These are phyloP conservation scores for Conger conger DNA, from an alignment of 2,113 vertebrate species.

Conservation along the genomic window DNA sequence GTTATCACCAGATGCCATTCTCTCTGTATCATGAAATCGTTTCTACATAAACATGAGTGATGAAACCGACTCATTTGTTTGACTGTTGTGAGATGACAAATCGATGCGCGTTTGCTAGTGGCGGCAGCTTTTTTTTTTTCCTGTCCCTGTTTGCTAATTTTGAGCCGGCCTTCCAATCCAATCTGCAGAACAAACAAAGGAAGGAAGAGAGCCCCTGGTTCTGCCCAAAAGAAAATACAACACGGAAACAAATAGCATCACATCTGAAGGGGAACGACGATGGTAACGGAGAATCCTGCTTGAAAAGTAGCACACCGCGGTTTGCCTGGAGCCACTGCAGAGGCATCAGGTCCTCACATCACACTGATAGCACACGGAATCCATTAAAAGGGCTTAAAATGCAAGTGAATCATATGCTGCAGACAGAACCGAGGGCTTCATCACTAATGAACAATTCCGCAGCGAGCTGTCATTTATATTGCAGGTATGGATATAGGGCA, in stretches of 20 bases:
- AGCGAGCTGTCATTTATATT: neutral
- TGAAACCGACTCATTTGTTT: neutral
- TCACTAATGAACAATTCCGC: slow-evolving; percentile 1
- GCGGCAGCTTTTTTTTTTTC: neutral
- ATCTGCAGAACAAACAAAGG: neutral
- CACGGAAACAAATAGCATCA: neutral
- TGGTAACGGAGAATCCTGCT: neutral
- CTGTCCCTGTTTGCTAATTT: neutral
- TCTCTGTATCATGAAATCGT: neutral
- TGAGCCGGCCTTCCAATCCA: neutral
- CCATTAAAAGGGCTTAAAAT: neutral
- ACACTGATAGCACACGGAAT: neutral
- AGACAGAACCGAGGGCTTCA: neutral
- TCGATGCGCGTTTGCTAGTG: neutral
- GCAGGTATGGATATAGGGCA: neutral
- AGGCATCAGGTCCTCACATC: neutral
- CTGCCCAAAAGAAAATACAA: neutral
- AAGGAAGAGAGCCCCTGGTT: neutral
- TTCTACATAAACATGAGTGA: neutral
- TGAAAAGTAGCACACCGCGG: neutral
- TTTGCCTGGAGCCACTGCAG: neutral
- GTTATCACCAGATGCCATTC: neutral
- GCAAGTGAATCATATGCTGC: neutral
- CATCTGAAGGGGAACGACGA: neutral
- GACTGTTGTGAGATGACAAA: neutral